Evolutionary conservation across 2,888 invertebrate species (phyloP), one percentile per base, ranked within the genome.

Genomic region (Cosmorhoe ocellata): DNA sequence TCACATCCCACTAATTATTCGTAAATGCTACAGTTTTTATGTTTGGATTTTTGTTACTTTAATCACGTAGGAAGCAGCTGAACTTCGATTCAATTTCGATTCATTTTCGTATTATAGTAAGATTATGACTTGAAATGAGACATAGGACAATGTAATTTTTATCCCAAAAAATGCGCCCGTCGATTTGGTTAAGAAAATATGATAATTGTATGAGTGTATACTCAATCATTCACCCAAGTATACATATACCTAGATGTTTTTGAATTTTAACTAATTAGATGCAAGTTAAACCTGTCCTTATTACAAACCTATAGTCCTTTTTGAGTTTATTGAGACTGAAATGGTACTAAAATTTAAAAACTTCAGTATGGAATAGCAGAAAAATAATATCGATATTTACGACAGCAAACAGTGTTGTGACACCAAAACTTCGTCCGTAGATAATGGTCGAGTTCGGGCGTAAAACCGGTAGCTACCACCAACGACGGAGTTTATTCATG

Each of bases 381-480:
- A 18, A 71, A 69, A 67, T 71, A 71, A 76, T 70, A 70, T 63
- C 60, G 67, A 76, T 76, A 72, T 67, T 67, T 69, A 60, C 59
- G 61, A 58, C 62, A 70, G 69, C 74, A 76, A 80, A 79, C 74
- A 69, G 57, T 72, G 75, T 78, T 79, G 73, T 79, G 78, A 78
- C 79, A 76, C 66, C 68, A 46, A 71, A 24, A 69, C 68, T 69
- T 69, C 63, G 65, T 63, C 63, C 71, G 66, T 71, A 74, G 76
- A 75, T 81, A 79, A 76, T 76, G 69, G 69, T 63, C 54, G 66
- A 64, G 64, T 68, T 74, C 70, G 69, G 61, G 65, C 69, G 81
- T 83, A 84, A 82, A 84, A 86, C 87, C 84, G 84, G 88, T 88
- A 85, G 86, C 76, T 18, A 63, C 72, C 77, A 71, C 73, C 78